These are phyloP conservation scores for Lepilemur ruficaudatus DNA, from an alignment of 2,797 vertebrate species.

Conservation along the genomic window DNA sequence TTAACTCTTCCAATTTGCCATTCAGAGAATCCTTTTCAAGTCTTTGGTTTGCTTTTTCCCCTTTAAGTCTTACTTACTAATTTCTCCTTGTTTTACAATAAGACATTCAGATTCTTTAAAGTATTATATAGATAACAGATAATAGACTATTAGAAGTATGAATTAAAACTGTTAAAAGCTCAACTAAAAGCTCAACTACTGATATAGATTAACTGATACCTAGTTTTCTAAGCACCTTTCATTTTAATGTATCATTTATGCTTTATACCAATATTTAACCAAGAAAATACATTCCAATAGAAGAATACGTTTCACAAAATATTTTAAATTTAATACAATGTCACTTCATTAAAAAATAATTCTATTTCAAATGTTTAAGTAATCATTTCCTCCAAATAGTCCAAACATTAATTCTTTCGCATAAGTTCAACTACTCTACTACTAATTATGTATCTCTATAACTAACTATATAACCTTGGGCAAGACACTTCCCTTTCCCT, in stretches of 20 bases:
- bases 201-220: neutral
- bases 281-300: neutral
- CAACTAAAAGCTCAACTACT: neutral
- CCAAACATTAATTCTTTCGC: neutral
- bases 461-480: neutral
- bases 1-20: neutral
- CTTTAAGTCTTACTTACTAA: neutral
- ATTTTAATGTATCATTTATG: neutral
- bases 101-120: neutral
- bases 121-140: neutral
- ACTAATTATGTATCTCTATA: neutral
- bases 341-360: neutral
- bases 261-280: neutral
- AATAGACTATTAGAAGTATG: neutral
- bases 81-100: neutral
- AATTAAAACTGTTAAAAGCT: neutral
- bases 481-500: neutral
- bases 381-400: neutral
- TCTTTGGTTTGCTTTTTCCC: neutral
- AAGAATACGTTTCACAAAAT: neutral
- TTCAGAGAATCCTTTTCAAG: neutral
- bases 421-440: neutral
- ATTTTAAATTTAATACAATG: neutral
- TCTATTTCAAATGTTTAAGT: conserved; percentile 28
- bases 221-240: neutral